Evolutionary conservation across 2,888 invertebrate species (phyloP), one percentile per base, ranked within the genome.

Genomic region (Coelopa pilipes): DNA sequence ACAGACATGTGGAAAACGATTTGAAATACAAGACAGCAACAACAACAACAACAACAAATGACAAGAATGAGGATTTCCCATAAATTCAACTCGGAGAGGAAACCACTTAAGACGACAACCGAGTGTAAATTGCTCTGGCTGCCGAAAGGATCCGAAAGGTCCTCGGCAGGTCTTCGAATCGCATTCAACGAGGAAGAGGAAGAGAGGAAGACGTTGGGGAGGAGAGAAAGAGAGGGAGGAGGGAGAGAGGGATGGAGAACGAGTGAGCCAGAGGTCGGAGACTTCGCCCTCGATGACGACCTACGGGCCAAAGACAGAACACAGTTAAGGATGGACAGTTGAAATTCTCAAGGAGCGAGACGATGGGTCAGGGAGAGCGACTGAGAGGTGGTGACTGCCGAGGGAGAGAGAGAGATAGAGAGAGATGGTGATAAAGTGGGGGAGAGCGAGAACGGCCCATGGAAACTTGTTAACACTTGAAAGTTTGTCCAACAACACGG

Each of bases 381-480:
- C 17, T 34, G n/a, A 34, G 1, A 68, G 19, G 15, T 24, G 15
- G 11, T 24, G 34, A 34, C n/a, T n/a, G n/a, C n/a, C n/a, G 3
- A 67, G 34, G 24, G 7, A 65, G 65, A 65, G n/a, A 17, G 45
- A 19, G 34, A 34, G 34, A 62, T 34, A 34, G 15, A 53, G 1
- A 62, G 15, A 15, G 19, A 24, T 24, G 9, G 62, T 24, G 7
- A n/a, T 21, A 60, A 21, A 60, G 21, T 47, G 46, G 10, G 46
- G 11, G 45, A 17, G 49, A 50, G 46, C 34, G 15, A 45, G 34
- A 34, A 34, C 19, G 46, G 11, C 45, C 19, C 10, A 34, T 19
- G 45, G 45, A 59, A 60, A 62, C 60, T 50, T 70, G 62, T 70
- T 71, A 63, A 71, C 71, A 53, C 71, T 55, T 65, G 53, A 71